These are phyloP conservation scores for Muntiacus muntjak DNA, from an alignment of 2,113 vertebrate genomes.

Conservation along the genomic window DNA sequence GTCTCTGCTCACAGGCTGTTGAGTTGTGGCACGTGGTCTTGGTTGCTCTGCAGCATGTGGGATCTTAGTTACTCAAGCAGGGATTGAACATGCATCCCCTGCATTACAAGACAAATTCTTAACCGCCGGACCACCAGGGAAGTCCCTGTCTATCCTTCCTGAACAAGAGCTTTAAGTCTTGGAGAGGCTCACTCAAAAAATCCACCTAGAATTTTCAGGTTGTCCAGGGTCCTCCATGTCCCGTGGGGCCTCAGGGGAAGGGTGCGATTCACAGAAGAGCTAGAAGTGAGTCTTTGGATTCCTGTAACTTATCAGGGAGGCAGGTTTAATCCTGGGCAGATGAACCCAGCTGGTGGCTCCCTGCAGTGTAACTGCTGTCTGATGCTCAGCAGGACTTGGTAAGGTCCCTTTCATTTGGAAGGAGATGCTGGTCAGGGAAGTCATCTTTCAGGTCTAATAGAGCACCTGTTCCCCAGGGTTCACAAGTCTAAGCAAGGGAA, in stretches of 20 bases:
- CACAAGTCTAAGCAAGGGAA: background rate
- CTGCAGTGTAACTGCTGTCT: background rate
- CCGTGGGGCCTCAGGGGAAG: background rate
- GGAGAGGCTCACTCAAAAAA: background rate
- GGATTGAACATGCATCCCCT: background rate
- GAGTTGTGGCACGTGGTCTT: background rate
- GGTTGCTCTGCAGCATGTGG: background rate
- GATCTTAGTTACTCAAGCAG: background rate
- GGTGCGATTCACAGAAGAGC: fast-evolving
- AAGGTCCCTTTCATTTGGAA: background rate
- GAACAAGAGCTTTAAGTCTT: background rate
- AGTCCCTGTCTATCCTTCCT: background rate
- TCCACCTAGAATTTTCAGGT: background rate
- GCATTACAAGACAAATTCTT: background rate
- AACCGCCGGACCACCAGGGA: background rate
- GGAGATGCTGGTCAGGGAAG: background rate
- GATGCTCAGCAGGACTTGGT: background rate
- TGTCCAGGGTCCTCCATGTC: background rate
- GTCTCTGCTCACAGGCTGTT: background rate
- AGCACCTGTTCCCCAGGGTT: background rate
- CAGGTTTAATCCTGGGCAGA: background rate
- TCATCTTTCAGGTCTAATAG: background rate
- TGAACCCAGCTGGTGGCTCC: background rate
- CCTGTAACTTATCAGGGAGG: background rate
- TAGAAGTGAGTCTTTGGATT: background rate